Conservation (phyloP, 2,797 vertebrate species). For the Orestias chungarensis region DNA sequence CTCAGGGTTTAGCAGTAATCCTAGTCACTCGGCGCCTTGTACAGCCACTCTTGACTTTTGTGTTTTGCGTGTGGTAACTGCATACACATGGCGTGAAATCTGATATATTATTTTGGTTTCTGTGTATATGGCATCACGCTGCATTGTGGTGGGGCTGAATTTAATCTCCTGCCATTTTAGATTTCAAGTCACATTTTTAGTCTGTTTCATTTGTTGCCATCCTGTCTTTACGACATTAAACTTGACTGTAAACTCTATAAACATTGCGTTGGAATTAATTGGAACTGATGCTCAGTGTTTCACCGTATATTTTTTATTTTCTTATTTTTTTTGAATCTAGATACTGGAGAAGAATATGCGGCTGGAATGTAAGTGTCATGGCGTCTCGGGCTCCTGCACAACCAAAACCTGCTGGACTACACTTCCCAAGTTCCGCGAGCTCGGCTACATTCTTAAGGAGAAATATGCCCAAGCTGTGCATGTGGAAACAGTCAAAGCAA, state of each 20-base stretch:
- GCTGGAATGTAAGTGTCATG: conserved; percentile 97
- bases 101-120: conserved; percentile 77
- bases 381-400: conserved; percentile 96
- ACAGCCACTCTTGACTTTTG: conserved; percentile 76
- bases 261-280: not conserved
- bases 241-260: not conserved
- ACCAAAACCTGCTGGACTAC: conserved; percentile 99
- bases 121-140: conserved; percentile 65
- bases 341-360: conserved; percentile 95
- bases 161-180: conserved; percentile 45
- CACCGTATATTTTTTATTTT: conserved; percentile 29
- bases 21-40: conserved; percentile 75
- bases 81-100: conserved; percentile 75
- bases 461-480: conserved; percentile 94
- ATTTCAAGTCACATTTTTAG: conserved; percentile 47
- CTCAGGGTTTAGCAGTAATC: conserved; percentile 74
- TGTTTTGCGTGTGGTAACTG: conserved; percentile 73
- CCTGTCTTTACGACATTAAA: not conserved
- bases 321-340: conserved; percentile 72
- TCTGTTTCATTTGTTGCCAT: conserved; percentile 23
- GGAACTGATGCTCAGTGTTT: conserved; percentile 11
- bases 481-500: conserved; percentile 92
- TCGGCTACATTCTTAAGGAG: conserved; percentile 95
- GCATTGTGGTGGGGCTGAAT: conserved; percentile 47
- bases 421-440: conserved; percentile 95